Evolutionary conservation across 2,797 vertebrate genomes (phyloP).

Genomic region (Tympanoctomys barrerae): DNA sequence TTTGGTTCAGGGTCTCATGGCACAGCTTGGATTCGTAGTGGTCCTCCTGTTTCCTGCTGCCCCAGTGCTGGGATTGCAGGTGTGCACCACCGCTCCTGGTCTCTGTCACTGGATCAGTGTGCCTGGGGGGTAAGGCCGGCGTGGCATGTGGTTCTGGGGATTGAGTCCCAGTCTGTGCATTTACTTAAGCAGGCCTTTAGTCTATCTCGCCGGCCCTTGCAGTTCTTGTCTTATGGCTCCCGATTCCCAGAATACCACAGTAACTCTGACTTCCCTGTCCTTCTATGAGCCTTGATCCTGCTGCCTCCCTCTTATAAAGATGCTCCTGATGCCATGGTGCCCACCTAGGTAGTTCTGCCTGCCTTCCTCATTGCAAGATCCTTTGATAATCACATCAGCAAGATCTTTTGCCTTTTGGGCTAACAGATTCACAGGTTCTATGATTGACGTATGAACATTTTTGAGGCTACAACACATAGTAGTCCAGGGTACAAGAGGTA

Average conservation of each 20-base stretch:
- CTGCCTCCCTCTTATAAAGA: background rate
- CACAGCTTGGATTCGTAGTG: no score
- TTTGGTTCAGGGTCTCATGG: no score
- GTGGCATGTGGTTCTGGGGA: no score
- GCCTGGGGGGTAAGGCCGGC: no score
- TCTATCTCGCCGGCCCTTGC: no score
- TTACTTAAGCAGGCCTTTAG: no score
- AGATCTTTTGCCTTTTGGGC: background rate
- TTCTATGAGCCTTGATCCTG: accelerated
- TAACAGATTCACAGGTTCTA: background rate
- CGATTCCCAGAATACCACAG: accelerated
- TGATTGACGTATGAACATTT: background rate
- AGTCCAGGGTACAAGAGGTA: background rate
- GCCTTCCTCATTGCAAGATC: background rate
- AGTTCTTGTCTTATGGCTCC: accelerated
- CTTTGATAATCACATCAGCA: background rate
- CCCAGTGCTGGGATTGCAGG: no score
- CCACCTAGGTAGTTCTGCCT: background rate
- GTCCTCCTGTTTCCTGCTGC: no score
- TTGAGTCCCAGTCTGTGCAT: no score
- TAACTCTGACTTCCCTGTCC: accelerated
- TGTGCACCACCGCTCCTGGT: no score
- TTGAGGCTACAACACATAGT: background rate
- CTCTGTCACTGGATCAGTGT: no score
- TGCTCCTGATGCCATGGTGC: background rate